phyloP scores from a whole-genome alignment of 2,888 invertebrate genomes.

The Cantharis rustica region DNA sequence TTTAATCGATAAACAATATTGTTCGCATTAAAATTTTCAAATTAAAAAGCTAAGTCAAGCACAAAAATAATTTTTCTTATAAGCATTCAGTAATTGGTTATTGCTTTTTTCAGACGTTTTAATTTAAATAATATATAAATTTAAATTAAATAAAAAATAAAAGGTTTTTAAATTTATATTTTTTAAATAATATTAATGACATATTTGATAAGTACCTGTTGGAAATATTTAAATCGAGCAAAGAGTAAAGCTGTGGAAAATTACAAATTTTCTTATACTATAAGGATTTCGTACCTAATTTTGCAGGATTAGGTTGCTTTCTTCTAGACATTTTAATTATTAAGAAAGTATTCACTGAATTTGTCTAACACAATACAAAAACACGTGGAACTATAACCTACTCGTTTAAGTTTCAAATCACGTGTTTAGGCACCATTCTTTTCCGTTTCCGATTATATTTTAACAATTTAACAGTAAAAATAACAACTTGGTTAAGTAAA shows the following conservation, averaged over 20 bases:
- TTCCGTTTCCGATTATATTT: not conserved
- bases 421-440: not conserved
- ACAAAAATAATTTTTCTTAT: too few relatives aligned
- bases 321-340: slow-evolving; percentile 43
- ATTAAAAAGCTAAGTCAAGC: too few relatives aligned
- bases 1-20: not conserved
- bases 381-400: slow-evolving; percentile 1
- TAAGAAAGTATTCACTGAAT: not conserved
- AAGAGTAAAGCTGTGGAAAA: not conserved
- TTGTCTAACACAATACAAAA: not conserved
- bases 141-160: too few relatives aligned
- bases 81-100: too few relatives aligned
- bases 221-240: not conserved
- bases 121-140: too few relatives aligned
- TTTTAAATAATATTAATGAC: not conserved
- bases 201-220: not conserved
- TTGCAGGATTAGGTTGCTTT: slow-evolving; percentile 48
- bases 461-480: not conserved
- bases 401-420: not conserved
- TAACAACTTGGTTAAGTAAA: not conserved
- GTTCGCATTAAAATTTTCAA: too few relatives aligned
- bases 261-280: not conserved
- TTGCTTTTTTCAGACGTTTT: too few relatives aligned
- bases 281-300: slow-evolving; percentile 44
- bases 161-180: too few relatives aligned